Evolutionary conservation across 2,797 vertebrate genomes (phyloP).

Genomic region (Xenops minutus): DNA sequence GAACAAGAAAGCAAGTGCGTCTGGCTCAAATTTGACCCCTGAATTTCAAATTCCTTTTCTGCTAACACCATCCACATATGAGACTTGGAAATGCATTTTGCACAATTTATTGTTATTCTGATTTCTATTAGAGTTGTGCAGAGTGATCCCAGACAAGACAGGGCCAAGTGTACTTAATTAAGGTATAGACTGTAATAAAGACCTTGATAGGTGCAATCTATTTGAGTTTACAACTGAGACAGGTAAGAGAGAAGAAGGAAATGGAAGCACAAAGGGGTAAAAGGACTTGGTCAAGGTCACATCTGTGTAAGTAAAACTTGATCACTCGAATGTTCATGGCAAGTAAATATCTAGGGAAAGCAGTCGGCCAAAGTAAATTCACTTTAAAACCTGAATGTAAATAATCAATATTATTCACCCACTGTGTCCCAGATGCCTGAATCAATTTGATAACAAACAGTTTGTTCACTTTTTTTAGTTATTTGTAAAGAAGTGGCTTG

Average conservation of each 20-base stretch:
- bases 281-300: constrained; percentile 45
- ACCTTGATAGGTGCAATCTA: neutral
- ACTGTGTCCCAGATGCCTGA: constrained; percentile 49
- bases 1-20: neutral
- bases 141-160: neutral
- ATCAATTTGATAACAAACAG: constrained; percentile 62
- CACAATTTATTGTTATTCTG: neutral
- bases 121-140: neutral
- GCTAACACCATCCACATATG: neutral
- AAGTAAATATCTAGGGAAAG: constrained; percentile 53
- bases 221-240: neutral
- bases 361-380: constrained; percentile 51
- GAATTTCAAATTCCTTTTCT: neutral
- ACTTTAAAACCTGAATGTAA: constrained; percentile 55
- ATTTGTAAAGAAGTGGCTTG: constrained; percentile 56
- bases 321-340: neutral
- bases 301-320: constrained; percentile 56
- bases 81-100: neutral
- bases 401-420: constrained; percentile 49
- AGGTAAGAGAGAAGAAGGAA: constrained; percentile 19
- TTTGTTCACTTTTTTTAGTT: constrained; percentile 45
- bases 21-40: neutral
- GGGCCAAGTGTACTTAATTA: neutral
- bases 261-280: neutral
- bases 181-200: neutral